Evolutionary conservation across 2,888 invertebrate species (phyloP).

Genomic region (Leucophora obtusa): DNA sequence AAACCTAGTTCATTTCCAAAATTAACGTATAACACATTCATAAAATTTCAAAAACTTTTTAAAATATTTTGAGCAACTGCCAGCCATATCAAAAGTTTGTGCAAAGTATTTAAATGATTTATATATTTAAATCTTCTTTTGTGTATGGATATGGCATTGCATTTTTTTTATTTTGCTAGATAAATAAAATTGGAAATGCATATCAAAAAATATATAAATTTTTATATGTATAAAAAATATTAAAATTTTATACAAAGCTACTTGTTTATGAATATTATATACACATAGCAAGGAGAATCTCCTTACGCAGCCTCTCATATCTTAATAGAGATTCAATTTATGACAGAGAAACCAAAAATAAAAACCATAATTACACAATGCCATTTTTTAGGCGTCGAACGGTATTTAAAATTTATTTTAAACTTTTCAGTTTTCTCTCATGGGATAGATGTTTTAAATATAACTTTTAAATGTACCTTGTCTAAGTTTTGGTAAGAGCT

Average conservation of each 20-base stretch:
- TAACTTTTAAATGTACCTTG: no score
- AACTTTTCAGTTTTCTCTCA: no score
- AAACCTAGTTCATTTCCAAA: no score
- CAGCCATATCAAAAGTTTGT: slow-evolving; percentile 17
- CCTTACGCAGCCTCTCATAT: no score
- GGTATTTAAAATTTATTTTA: no score
- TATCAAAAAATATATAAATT: slow-evolving; percentile 22
- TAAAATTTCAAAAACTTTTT: not conserved
- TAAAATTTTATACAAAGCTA: not conserved
- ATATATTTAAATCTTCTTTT: not conserved
- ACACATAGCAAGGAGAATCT: no score
- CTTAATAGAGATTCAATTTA: no score
- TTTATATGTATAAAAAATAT: not conserved
- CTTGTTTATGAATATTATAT: slow-evolving; percentile 30
- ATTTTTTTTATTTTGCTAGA: slow-evolving; percentile 7
- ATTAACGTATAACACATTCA: not conserved
- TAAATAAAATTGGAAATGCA: slow-evolving; percentile 9
- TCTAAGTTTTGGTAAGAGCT: no score
- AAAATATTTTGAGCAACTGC: not conserved
- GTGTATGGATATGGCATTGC: not conserved
- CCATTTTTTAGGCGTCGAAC: no score
- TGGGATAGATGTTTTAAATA: no score
- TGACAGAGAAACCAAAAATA: no score
- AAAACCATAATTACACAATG: no score
- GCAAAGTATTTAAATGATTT: slow-evolving; percentile 25